These are phyloP conservation scores for Rutilus rutilus DNA, from an alignment of 2,113 vertebrate species.

Conservation along the genomic window DNA sequence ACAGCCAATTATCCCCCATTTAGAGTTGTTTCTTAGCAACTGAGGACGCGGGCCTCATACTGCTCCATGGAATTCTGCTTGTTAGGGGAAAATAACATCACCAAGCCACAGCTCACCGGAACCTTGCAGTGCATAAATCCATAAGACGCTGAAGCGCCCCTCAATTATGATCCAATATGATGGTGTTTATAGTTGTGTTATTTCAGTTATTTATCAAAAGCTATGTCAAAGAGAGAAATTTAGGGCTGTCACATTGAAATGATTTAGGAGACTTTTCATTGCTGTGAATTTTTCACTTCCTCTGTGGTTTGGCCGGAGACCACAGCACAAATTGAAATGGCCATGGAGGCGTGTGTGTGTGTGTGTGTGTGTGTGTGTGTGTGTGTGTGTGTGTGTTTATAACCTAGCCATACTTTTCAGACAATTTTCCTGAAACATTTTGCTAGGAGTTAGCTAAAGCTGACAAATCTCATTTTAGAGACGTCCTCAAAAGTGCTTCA, in stretches of 20 bases:
- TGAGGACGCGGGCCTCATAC: background rate
- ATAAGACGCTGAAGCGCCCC: background rate
- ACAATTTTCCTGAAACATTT: background rate
- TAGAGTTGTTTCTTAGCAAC: conserved; percentile 39
- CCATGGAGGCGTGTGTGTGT: conserved; percentile 18
- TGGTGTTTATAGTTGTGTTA: conserved; percentile 9
- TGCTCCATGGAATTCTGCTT: background rate
- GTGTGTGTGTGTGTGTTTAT: background rate
- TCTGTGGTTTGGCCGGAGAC: background rate
- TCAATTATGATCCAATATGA: conserved; percentile 20
- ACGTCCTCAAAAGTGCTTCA: background rate
- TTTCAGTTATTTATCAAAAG: conserved; percentile 37
- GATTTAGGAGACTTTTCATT: conserved; percentile 8
- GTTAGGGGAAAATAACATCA: conserved; percentile 13
- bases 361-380: conserved; percentile 42
- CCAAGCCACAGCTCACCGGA: background rate
- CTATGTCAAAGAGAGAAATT: conserved; percentile 12
- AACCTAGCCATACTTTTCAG: conserved; percentile 9
- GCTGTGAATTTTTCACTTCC: conserved; percentile 19
- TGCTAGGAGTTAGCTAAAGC: background rate
- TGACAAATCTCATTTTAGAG: background rate
- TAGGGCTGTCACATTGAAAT: conserved; percentile 21
- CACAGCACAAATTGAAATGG: background rate
- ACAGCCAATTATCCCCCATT: conserved; percentile 15
- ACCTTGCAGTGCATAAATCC: conserved; percentile 21